Evolutionary conservation across 2,797 vertebrate genomes (phyloP), one percentile per base, ranked within the genome.

Genomic region (Sebastes reedi): DNA sequence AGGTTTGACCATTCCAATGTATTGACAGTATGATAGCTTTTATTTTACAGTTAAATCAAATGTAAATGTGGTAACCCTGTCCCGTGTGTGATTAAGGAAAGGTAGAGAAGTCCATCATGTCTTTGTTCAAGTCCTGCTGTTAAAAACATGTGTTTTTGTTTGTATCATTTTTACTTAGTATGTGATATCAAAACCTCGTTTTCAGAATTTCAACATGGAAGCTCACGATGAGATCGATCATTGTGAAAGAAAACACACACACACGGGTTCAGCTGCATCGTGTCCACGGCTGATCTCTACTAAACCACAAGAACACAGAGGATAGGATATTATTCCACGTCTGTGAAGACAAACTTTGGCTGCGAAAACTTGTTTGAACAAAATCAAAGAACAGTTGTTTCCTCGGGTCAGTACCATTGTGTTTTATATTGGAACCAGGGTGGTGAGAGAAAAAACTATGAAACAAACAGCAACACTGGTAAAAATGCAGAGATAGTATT

Each of bases 401-500:
- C 13, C n/a, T 73, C 16, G 32, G 68, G 76, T 89, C 75, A 70
- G 75, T 81, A 80, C 76, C 61, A 73, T 65, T 3, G 72, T 80
- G 75, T 90, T 92, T 90, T 91, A 86, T 90, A 76, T 60, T 80
- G 78, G 75, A 90, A 76, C 50, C 81, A 89, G 80, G 59, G 59
- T 77, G 72, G 72, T 75, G 77, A 84, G 65, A 69, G 72, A 84
- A 75, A 89, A 80, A 89, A 80, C 69, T 80, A 86, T 71, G 42
- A 69, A 77, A 88, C 78, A 85, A 83, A 83, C 36, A 88, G 64
- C 65, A 80, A 86, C 81, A 67, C 75, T 67, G 67, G 73, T 54
- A 60, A 82, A 86, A 86, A 88, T 74, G 61, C 46, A 85, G 81
- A 81, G 93, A 94, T 67, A 87, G 79, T 89, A 84, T 89, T 77